Conservation (phyloP, 2,113 vertebrate genomes). For the Pardalotus punctatus region DNA sequence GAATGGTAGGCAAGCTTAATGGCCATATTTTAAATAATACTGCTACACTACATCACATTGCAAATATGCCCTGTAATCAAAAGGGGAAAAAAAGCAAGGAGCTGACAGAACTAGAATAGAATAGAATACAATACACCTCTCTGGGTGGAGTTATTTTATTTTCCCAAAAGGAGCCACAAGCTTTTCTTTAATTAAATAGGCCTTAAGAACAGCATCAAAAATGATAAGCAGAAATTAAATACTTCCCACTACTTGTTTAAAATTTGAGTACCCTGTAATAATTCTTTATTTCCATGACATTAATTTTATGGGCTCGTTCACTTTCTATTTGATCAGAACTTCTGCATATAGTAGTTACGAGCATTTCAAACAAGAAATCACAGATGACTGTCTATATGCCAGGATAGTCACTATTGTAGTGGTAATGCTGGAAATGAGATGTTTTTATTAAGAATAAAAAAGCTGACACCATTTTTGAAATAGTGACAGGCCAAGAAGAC, state of each 20-base stretch:
- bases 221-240: slow-evolving; percentile 14
- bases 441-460: not conserved
- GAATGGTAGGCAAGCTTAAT: not conserved
- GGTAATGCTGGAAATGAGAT: not conserved
- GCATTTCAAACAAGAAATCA: not conserved
- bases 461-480: not conserved
- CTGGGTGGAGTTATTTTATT: slow-evolving; percentile 19
- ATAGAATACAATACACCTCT: not conserved
- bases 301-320: not conserved
- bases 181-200: slow-evolving; percentile 16
- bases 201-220: slow-evolving; percentile 22
- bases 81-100: not conserved
- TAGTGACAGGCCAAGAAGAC: rapidly evolving
- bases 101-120: slow-evolving; percentile 2
- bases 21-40: slow-evolving; percentile 9
- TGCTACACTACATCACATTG: not conserved
- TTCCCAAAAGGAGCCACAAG: not conserved
- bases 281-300: slow-evolving; percentile 19
- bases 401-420: not conserved
- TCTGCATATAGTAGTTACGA: not conserved
- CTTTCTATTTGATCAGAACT: not conserved
- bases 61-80: slow-evolving; percentile 11
- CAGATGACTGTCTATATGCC: not conserved
- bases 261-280: not conserved
- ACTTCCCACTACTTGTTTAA: not conserved